A percentile compares a stretch with the other conserved stretches of the same genome.
Conservation (phyloP, 2,888 invertebrate species). For the Taphrorychus bicolor region DNA sequence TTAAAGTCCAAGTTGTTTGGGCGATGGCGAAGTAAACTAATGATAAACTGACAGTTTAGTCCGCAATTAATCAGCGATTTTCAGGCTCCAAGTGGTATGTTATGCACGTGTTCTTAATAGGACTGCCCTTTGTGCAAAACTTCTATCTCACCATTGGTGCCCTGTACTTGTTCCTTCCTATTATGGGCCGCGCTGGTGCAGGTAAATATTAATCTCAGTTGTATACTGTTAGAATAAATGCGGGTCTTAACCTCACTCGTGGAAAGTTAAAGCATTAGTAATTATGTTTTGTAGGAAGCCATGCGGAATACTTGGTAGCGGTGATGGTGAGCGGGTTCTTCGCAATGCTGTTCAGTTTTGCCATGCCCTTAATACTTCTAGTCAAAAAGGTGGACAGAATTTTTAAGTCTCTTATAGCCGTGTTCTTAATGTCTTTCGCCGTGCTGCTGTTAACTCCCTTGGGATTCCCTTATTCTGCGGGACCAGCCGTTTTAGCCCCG, state of each 20-base stretch:
- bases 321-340: constrained; percentile 60
- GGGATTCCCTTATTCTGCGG: constrained; percentile 77
- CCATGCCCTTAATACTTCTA: constrained; percentile 59
- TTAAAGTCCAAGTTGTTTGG: constrained; percentile 62
- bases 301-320: constrained; percentile 74
- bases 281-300: constrained; percentile 56
- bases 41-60: background rate
- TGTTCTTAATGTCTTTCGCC: constrained; percentile 64
- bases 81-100: constrained; percentile 65
- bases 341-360: constrained; percentile 59
- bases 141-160: constrained; percentile 75
- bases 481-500: constrained; percentile 68
- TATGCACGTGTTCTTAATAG: constrained; percentile 63
- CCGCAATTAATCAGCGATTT: constrained; percentile 44
- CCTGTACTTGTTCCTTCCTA: constrained; percentile 78
- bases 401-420: constrained; percentile 62
- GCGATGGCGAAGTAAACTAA: constrained; percentile 62
- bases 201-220: constrained; percentile 44
- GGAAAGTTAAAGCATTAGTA: background rate
- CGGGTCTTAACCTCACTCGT: too few species aligned
- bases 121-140: constrained; percentile 71
- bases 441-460: constrained; percentile 70
- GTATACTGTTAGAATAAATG: too few species aligned
- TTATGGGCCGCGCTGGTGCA: constrained; percentile 80
- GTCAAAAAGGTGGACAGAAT: constrained; percentile 62